A percentile compares a stretch with the other conserved stretches of the same genome.
These are phyloP conservation scores for Archips xylosteana DNA, from an alignment of 2,888 invertebrate genomes.

Conservation along the genomic window DNA sequence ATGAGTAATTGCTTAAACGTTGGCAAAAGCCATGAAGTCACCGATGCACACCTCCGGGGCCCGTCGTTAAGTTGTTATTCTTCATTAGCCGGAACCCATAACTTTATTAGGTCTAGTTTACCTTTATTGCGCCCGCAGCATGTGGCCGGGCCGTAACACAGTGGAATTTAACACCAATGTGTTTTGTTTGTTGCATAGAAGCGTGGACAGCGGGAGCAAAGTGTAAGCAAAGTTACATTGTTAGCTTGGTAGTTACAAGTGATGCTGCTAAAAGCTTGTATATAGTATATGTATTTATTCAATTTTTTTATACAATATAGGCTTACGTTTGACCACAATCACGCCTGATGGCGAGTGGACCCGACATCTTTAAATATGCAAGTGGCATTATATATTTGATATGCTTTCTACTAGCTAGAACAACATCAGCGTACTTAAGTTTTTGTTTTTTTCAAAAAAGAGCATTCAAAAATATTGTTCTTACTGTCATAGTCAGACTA, in stretches of 20 bases:
- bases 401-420: no score
- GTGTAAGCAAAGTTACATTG: not conserved
- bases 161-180: conserved; percentile 22
- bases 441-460: no score
- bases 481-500: no score
- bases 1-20: not conserved
- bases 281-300: no score
- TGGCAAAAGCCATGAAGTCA: not conserved
- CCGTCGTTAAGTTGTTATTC: conserved; percentile 8
- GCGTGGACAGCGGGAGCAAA: not conserved
- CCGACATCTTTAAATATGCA: no score
- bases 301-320: no score
- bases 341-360: no score
- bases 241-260: not conserved
- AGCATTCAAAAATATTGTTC: no score
- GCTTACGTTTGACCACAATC: no score
- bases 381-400: no score
- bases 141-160: conserved; percentile 14
- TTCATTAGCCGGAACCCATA: conserved; percentile 18
- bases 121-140: conserved; percentile 15
- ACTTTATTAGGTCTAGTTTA: conserved; percentile 23
- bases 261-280: no score
- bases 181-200: conserved; percentile 11
- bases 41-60: not conserved
- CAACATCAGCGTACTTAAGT: no score